These are phyloP conservation scores for Drosophila infuscata DNA, from an alignment of 2,888 invertebrate species.

Conservation along the genomic window DNA sequence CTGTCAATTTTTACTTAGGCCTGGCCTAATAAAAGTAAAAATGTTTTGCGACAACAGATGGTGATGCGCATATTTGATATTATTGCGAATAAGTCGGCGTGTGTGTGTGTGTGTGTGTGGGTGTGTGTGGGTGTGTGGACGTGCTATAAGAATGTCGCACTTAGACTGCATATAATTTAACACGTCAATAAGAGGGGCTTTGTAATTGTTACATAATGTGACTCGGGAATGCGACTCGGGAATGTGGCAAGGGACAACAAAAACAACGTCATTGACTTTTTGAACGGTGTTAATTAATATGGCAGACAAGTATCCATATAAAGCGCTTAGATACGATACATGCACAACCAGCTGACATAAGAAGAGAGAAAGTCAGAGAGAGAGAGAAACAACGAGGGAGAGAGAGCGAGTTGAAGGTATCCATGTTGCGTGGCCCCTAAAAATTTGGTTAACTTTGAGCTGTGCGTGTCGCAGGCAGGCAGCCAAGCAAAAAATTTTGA, in stretches of 20 bases:
- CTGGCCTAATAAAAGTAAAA: conserved; percentile 59
- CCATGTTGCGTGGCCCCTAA: conserved; percentile 38
- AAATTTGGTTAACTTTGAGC: conserved; percentile 5
- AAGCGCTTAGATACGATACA: conserved; percentile 15
- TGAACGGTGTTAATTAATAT: conserved; percentile 61
- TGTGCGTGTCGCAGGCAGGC: conserved; percentile 46
- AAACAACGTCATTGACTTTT: conserved; percentile 33
- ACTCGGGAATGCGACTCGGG: conserved; percentile 15
- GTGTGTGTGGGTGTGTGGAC: conserved; percentile 8
- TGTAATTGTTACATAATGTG: conserved; percentile 37
- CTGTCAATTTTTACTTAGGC: conserved; percentile 74
- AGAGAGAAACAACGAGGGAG: neutral
- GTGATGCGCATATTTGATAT: conserved; percentile 74
- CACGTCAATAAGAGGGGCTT: conserved; percentile 58
- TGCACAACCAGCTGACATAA: neutral
- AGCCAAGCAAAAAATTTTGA: conserved; percentile 50
- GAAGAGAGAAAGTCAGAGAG: conserved; percentile 3
- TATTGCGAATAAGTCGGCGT: conserved; percentile 39
- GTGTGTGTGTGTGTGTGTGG: neutral
- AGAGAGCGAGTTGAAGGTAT: neutral
- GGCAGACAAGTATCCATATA: conserved; percentile 35
- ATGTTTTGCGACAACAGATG: conserved; percentile 67
- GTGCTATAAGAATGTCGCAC: conserved; percentile 55
- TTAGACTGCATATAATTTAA: conserved; percentile 65
- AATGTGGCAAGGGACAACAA: conserved; percentile 19